A percentile compares a stretch with the other conserved stretches of the same genome.
phyloP scores from a whole-genome alignment of 1,140 invertebrate genomes.

The Colletes latitarsis region DNA sequence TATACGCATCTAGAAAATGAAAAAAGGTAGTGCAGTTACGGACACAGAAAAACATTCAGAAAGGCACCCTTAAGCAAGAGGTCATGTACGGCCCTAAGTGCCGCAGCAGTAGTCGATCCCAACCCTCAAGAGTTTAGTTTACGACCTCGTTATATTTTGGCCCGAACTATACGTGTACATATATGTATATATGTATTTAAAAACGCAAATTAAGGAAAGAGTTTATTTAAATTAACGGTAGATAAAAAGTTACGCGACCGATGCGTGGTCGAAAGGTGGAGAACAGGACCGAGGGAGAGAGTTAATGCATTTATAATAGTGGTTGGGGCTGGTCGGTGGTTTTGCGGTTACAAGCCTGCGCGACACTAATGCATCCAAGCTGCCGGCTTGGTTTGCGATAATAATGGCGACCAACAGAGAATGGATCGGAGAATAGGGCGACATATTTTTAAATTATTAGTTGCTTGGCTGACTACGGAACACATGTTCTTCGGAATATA shows the following conservation, averaged over 20 bases:
- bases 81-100: too few relatives aligned
- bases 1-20: too few relatives aligned
- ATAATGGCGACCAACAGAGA: constrained; percentile 58
- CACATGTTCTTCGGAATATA: constrained; percentile 47
- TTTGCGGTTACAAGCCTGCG: constrained; percentile 72
- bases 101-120: too few relatives aligned
- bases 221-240: constrained; percentile 32
- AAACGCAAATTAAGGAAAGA: not conserved
- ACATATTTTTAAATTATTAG: constrained; percentile 77
- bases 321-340: constrained; percentile 62
- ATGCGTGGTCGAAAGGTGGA: constrained; percentile 25
- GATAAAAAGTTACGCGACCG: constrained; percentile 37
- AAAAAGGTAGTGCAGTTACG: too few relatives aligned
- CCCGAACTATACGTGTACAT: too few relatives aligned
- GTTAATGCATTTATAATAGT: constrained; percentile 78
- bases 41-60: too few relatives aligned
- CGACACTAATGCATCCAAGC: constrained; percentile 68
- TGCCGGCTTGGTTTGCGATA: constrained; percentile 56
- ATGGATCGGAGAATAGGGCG: constrained; percentile 51
- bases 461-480: constrained; percentile 66
- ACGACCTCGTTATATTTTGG: too few relatives aligned
- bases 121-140: too few relatives aligned
- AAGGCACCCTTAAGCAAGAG: too few relatives aligned
- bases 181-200: not conserved
- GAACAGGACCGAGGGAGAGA: constrained; percentile 52